Percentiles rank a stretch among this genome's conserved stretches.
These are phyloP conservation scores for Neoascia interrupta DNA, from an alignment of 2,888 invertebrate genomes.

Conservation along the genomic window DNA sequence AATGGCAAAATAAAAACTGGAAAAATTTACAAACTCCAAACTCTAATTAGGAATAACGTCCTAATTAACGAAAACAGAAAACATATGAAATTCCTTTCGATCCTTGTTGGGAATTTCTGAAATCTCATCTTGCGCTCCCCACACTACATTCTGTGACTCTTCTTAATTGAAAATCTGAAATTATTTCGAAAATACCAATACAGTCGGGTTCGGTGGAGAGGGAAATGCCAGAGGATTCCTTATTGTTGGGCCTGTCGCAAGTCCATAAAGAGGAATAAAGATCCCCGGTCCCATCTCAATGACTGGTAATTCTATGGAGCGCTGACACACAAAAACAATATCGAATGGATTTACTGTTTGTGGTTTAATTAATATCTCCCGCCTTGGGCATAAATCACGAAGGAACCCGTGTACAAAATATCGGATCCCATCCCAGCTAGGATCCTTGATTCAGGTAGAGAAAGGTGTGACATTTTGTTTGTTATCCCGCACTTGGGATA, in stretches of 20 bases:
- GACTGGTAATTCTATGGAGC: slow-evolving; percentile 1
- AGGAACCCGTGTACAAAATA: too few species aligned
- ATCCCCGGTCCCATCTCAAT: neutral
- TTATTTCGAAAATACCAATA: slow-evolving; percentile 18
- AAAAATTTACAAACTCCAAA: slow-evolving; percentile 34
- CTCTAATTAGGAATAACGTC: slow-evolving; percentile 64
- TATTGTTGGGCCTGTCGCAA: too few species aligned
- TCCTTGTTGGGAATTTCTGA: slow-evolving; percentile 56
- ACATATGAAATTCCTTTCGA: slow-evolving; percentile 54
- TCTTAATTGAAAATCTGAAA: too few species aligned
- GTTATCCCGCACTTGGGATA: too few species aligned
- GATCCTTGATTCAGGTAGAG: slow-evolving; percentile 56
- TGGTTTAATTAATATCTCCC: slow-evolving; percentile 65
- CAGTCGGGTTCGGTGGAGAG: too few species aligned
- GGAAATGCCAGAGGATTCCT: too few species aligned
- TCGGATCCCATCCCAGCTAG: too few species aligned
- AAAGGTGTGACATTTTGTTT: slow-evolving; percentile 63
- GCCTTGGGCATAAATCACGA: slow-evolving; percentile 62
- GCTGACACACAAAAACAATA: slow-evolving; percentile 24
- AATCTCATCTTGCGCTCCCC: slow-evolving; percentile 28
- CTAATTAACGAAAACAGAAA: slow-evolving; percentile 60
- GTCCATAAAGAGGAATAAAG: slow-evolving; percentile 21
- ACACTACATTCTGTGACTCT: too few species aligned
- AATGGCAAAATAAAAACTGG: slow-evolving; percentile 33
- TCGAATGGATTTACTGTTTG: slow-evolving; percentile 51